A percentile compares a stretch with the other conserved stretches of the same genome.
Evolutionary conservation across 2,113 vertebrate genomes (phyloP).

Genomic region (Solea senegalensis): DNA sequence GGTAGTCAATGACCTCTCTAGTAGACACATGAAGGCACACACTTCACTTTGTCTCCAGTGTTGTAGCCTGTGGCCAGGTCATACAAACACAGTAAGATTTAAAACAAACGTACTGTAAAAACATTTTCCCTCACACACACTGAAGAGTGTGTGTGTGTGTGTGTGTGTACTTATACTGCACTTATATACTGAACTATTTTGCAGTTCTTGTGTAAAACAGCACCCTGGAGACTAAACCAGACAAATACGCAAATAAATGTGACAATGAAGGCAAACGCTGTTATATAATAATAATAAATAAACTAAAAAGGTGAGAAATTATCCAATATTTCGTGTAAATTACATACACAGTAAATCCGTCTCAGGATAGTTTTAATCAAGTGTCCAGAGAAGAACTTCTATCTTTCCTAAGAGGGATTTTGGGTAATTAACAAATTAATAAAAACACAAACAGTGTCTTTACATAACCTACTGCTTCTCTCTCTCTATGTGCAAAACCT

Average conservation of each 20-base stretch:
- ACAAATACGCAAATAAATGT: not conserved
- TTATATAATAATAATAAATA: constrained; percentile 9
- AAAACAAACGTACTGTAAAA: not conserved
- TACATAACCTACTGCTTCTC: no score
- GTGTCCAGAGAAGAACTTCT: no score
- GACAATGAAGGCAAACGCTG: not conserved
- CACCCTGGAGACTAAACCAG: not conserved
- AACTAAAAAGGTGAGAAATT: not conserved
- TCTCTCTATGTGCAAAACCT: no score
- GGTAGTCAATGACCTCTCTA: constrained; percentile 35
- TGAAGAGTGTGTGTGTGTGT: not conserved
- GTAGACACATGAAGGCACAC: constrained; percentile 13
- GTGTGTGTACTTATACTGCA: not conserved
- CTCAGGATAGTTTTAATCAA: no score
- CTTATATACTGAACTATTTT: not conserved
- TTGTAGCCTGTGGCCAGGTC: constrained; percentile 49
- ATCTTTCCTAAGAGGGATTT: no score
- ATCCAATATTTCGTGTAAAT: not conserved
- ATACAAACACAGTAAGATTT: constrained; percentile 9
- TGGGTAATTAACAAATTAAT: no score
- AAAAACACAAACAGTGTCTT: no score
- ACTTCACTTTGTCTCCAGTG: constrained; percentile 16
- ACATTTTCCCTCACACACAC: not conserved
- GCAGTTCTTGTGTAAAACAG: not conserved
- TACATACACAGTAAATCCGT: not conserved